Conservation (phyloP, 2,888 invertebrate genomes). For the Lepidocyrtoides sp. region DNA sequence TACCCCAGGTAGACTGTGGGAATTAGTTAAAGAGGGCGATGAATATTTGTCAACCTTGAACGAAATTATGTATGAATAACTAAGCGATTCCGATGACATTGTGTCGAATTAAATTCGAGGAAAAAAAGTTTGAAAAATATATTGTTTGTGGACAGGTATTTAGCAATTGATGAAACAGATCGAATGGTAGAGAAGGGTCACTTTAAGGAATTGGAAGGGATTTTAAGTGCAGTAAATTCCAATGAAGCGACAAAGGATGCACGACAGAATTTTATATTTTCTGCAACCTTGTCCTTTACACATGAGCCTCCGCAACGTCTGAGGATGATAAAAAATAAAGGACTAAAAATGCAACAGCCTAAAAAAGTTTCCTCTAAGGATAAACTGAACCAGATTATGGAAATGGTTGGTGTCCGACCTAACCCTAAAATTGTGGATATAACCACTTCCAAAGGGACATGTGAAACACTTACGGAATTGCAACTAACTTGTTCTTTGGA, state of each 20-base stretch:
- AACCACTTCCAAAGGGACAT: conserved; percentile 93
- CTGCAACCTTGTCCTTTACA: conserved; percentile 97
- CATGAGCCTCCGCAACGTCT: conserved; percentile 91
- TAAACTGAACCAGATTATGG: conserved; percentile 92
- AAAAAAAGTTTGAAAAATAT: no score
- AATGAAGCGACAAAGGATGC: conserved; percentile 88
- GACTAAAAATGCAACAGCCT: conserved; percentile 86
- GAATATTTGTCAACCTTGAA: conserved; percentile 91
- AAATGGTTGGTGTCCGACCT: conserved; percentile 92
- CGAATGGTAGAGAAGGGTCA: conserved; percentile 99
- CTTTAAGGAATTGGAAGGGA: conserved; percentile 95
- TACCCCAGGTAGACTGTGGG: conserved; percentile 99
- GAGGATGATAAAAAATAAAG: conserved; percentile 84
- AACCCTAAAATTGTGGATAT: conserved; percentile 98
- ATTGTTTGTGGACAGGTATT: conserved; percentile 89
- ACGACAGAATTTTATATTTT: conserved; percentile 98
- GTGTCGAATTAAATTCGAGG: no score
- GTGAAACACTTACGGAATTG: conserved; percentile 94
- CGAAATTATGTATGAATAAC: conserved; percentile 89
- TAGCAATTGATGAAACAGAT: conserved; percentile 99
- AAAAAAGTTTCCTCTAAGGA: conserved; percentile 90
- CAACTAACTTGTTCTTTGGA: conserved; percentile 92
- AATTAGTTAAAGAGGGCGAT: conserved; percentile 93
- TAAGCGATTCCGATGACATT: no score
- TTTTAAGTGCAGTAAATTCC: conserved; percentile 93